Evolutionary conservation across 2,888 invertebrate genomes (phyloP).

Genomic region (Pecten maximus): DNA sequence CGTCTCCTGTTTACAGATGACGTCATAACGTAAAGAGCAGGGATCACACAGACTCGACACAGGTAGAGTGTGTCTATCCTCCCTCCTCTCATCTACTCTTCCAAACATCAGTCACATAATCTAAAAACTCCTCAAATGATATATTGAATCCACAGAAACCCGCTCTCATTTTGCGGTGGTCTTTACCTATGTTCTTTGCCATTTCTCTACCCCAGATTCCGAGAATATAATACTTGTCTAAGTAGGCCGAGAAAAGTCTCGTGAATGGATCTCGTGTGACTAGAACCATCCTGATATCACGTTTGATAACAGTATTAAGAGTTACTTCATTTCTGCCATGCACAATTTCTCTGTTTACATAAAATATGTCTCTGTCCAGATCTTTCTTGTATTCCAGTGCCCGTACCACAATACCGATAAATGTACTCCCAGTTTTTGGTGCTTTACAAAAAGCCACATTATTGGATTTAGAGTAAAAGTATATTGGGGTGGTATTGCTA

Average conservation of each 20-base stretch:
- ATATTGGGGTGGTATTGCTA: not conserved
- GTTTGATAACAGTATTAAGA: not conserved
- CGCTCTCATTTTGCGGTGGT: not conserved
- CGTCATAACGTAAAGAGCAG: not conserved
- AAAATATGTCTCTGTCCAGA: not conserved
- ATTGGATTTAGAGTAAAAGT: not conserved
- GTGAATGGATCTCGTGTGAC: not conserved
- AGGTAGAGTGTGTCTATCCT: not conserved
- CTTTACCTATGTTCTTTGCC: not conserved
- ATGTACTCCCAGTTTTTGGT: not conserved
- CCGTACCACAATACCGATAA: not conserved
- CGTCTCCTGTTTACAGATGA: conserved; percentile 3
- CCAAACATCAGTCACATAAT: not conserved
- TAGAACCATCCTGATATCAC: not conserved
- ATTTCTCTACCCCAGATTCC: not conserved
- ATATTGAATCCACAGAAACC: not conserved
- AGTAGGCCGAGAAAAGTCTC: not conserved
- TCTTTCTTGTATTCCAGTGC: not conserved
- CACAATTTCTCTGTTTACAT: not conserved
- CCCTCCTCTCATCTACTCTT: not conserved
- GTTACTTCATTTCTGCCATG: not conserved
- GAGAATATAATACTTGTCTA: not conserved
- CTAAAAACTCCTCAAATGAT: not conserved
- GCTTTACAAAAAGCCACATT: conserved; percentile 4
- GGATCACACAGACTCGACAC: conserved; percentile 8